Percentiles rank a stretch among this genome's conserved stretches.
phyloP scores from a whole-genome alignment of 2,113 vertebrate genomes.

The Recurvirostra avosetta region DNA sequence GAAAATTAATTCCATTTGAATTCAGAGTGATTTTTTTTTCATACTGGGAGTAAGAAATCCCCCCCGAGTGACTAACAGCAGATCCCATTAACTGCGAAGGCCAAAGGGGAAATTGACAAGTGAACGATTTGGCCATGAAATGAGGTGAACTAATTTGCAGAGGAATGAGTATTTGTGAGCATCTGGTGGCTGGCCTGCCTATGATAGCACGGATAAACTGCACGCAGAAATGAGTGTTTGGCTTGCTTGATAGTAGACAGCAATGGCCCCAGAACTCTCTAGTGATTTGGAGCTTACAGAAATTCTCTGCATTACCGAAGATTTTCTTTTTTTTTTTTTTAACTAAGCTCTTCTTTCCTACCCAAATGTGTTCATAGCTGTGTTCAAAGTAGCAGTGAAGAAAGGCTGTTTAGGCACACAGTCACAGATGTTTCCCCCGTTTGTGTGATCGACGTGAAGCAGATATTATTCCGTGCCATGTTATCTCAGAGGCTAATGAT shows the following conservation, averaged over 20 bases:
- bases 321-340: background rate
- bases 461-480: background rate
- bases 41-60: conserved; percentile 36
- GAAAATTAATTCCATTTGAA: conserved; percentile 36
- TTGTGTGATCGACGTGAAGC: background rate
- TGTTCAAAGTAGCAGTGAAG: conserved; percentile 1
- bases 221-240: background rate
- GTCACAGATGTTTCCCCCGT: background rate
- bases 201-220: background rate
- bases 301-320: conserved; percentile 1
- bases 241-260: background rate
- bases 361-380: background rate
- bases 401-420: background rate
- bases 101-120: conserved; percentile 49
- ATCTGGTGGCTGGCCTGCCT: conserved; percentile 47
- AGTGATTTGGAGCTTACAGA: background rate
- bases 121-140: conserved; percentile 51
- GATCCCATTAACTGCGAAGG: conserved; percentile 62
- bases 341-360: background rate
- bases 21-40: conserved; percentile 10
- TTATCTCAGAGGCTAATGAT: conserved; percentile 14
- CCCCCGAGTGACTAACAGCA: background rate
- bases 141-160: conserved; percentile 58
- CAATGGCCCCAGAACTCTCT: background rate
- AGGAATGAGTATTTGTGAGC: conserved; percentile 50